Evolutionary conservation across 64 coral and sea anemone genomes (phyloP).

Genomic region (Pachyseris speciosa): DNA sequence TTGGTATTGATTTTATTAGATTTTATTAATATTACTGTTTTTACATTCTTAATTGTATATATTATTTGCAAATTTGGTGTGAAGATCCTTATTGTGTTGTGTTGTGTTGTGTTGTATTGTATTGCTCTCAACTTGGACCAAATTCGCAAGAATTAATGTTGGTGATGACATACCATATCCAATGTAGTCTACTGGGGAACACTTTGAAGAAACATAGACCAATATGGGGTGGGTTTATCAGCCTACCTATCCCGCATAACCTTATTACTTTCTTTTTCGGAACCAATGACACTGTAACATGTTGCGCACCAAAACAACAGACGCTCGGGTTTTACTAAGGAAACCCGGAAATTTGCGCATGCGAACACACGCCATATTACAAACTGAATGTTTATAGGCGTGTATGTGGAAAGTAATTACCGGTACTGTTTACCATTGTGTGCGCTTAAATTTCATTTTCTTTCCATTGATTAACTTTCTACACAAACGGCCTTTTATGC

Average conservation of each 20-base stretch:
- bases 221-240: not conserved
- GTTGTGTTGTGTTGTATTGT: not conserved
- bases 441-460: not conserved
- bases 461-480: not conserved
- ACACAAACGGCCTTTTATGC: not conserved
- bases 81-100: not conserved
- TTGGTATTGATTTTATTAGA: constrained; percentile 4
- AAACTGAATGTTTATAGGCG: not conserved
- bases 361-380: not conserved
- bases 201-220: not conserved
- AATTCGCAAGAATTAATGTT: not conserved
- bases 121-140: constrained; percentile 7
- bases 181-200: not conserved
- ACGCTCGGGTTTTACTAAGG: not conserved
- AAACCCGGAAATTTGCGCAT: not conserved
- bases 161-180: not conserved
- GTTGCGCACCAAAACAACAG: not conserved
- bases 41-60: not conserved
- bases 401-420: not conserved
- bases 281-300: not conserved
- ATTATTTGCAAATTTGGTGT: not conserved
- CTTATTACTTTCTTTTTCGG: not conserved
- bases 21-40: constrained; percentile 9
- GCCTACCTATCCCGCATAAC: not conserved
- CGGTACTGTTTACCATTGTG: not conserved